These are phyloP conservation scores for Itoplectis maculator DNA, from an alignment of 2,888 invertebrate species.

Conservation along the genomic window DNA sequence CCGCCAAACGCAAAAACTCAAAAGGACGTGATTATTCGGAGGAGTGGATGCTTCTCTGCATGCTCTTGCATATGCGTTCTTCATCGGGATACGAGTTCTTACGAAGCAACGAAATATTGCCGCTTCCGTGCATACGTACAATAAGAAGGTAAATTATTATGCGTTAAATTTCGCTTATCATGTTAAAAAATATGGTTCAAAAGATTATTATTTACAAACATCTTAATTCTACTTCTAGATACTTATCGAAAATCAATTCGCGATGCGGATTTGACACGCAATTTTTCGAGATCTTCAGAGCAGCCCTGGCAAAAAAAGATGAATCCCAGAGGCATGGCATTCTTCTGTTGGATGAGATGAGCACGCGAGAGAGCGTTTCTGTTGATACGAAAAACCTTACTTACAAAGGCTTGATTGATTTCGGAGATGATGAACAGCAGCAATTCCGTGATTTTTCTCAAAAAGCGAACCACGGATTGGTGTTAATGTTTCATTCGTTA, in stretches of 20 bases:
- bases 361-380: conserved; percentile 59
- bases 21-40: conserved; percentile 63
- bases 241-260: conserved; percentile 61
- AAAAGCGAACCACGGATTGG: conserved; percentile 64
- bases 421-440: conserved; percentile 45
- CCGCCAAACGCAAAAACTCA: conserved; percentile 50
- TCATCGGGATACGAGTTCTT: conserved; percentile 56
- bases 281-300: conserved; percentile 65
- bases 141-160: conserved; percentile 47
- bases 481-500: conserved; percentile 69
- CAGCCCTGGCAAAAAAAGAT: conserved; percentile 50
- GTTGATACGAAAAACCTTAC: conserved; percentile 59
- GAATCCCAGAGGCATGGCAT: conserved; percentile 62
- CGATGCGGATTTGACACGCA: conserved; percentile 66
- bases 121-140: conserved; percentile 45
- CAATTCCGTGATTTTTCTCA: conserved; percentile 39
- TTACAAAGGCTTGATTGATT: conserved; percentile 59
- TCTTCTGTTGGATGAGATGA: conserved; percentile 65
- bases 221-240: conserved; percentile 53
- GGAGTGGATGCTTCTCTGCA: conserved; percentile 66
- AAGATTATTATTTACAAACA: conserved; percentile 45
- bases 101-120: conserved; percentile 54
- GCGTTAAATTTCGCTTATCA: conserved; percentile 16
- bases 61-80: conserved; percentile 66
- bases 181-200: conserved; percentile 10